phyloP scores from a whole-genome alignment of 2,797 vertebrate species.

The Myiotriccus ornatus region DNA sequence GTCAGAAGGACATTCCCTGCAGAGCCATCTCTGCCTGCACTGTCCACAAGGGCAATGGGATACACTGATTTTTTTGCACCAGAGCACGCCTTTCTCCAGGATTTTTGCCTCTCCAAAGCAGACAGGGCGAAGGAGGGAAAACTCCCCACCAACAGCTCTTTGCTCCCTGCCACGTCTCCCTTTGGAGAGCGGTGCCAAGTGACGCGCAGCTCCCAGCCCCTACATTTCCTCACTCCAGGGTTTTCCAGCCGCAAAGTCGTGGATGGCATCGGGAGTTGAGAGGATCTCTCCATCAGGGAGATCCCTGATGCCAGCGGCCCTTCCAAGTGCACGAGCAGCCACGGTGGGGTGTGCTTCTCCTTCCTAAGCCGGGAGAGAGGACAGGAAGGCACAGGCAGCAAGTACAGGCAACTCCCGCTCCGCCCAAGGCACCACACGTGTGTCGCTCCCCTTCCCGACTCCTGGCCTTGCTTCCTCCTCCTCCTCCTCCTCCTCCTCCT shows the following conservation, averaged over 20 bases:
- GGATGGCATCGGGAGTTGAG: neutral
- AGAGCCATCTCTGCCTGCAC: neutral
- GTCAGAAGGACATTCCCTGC: neutral
- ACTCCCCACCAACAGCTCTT: neutral
- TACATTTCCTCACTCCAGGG: fast-evolving
- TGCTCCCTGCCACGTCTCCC: neutral
- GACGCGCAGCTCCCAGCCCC: neutral
- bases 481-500: neutral
- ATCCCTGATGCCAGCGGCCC: neutral
- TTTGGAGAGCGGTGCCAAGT: fast-evolving
- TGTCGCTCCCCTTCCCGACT: neutral
- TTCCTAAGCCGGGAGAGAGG: neutral
- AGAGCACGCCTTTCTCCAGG: neutral
- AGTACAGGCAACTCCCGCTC: neutral
- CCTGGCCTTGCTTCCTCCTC: neutral
- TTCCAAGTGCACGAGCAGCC: neutral
- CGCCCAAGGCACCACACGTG: neutral
- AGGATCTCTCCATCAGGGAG: fast-evolving
- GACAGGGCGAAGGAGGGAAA: neutral
- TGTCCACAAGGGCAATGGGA: neutral
- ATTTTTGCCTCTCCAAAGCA: neutral
- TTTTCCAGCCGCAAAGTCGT: neutral
- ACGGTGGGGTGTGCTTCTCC: constrained; percentile 34
- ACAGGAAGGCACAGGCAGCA: neutral
- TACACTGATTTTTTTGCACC: neutral